Evolutionary conservation across 2,888 invertebrate genomes (phyloP).

Genomic region (Pheosia gnoma): DNA sequence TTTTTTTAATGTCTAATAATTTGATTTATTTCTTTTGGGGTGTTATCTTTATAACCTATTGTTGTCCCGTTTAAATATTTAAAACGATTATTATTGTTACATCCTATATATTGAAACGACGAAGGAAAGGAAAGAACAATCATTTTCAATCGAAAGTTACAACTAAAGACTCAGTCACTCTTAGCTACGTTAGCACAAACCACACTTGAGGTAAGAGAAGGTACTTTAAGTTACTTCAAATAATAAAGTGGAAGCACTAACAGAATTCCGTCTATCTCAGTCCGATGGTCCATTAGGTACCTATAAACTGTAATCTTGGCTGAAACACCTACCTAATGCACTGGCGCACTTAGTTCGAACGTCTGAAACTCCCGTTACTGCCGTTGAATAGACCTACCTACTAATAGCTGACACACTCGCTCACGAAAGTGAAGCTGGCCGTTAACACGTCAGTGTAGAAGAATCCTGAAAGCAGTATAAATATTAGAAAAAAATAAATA

Average conservation of each 20-base stretch:
- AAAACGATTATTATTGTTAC: too few species aligned
- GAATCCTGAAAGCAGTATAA: not conserved
- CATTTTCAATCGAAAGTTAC: too few species aligned
- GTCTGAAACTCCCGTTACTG: not conserved
- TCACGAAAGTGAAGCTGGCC: conserved; percentile 1
- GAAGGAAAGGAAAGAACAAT: too few species aligned
- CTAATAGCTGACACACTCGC: conserved; percentile 3
- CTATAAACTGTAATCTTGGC: not conserved
- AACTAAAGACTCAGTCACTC: too few species aligned
- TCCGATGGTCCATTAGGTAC: not conserved
- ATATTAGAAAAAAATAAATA: conserved; percentile 9
- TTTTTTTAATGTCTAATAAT: too few species aligned
- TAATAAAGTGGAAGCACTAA: not conserved
- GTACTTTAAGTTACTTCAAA: not conserved
- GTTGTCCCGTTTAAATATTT: too few species aligned
- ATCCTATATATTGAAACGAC: too few species aligned
- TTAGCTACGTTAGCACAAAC: too few species aligned
- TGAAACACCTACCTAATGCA: not conserved
- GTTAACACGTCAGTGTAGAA: conserved; percentile 4
- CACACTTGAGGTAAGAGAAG: too few species aligned
- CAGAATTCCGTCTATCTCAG: not conserved
- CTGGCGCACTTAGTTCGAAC: not conserved
- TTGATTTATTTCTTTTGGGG: too few species aligned
- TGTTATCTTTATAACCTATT: too few species aligned
- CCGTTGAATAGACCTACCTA: too few species aligned